These are phyloP conservation scores for Homarus americanus DNA, from an alignment of 1,140 invertebrate species.

Conservation along the genomic window DNA sequence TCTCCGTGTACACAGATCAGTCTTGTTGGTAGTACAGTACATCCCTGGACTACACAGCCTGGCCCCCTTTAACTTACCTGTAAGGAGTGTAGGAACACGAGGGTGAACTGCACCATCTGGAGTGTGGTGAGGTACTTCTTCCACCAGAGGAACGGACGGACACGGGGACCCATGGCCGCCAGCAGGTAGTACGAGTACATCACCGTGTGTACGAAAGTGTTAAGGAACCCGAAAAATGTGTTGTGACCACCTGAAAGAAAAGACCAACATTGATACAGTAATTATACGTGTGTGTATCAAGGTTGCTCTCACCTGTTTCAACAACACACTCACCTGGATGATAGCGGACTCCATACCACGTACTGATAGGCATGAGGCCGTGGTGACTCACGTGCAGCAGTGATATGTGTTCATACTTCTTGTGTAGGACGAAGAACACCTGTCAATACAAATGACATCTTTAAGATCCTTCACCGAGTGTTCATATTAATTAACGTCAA, in stretches of 20 bases:
- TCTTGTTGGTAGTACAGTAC: constrained; percentile 81
- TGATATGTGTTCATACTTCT: constrained; percentile 90
- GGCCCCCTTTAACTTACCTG: constrained; percentile 74
- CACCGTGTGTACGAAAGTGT: constrained; percentile 82
- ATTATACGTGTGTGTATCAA: too few species aligned
- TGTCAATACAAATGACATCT: too few species aligned
- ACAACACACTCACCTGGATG: constrained; percentile 58
- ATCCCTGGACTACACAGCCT: constrained; percentile 83
- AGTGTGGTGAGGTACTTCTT: constrained; percentile 82
- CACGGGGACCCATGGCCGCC: constrained; percentile 80
- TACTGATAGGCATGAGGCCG: constrained; percentile 82
- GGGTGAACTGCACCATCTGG: constrained; percentile 79
- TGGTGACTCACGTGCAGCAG: constrained; percentile 95
- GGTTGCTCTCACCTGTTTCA: too few species aligned
- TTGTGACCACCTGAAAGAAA: constrained; percentile 74
- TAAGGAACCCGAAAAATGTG: constrained; percentile 79
- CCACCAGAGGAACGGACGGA: constrained; percentile 82
- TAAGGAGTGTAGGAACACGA: constrained; percentile 70
- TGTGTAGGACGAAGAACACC: constrained; percentile 91
- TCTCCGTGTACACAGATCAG: constrained; percentile 77
- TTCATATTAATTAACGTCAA: too few species aligned
- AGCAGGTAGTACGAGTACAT: constrained; percentile 83
- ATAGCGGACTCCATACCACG: constrained; percentile 73
- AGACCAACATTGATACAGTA: too few species aligned
- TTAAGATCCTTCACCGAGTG: too few species aligned